Base-by-base conservation (phyloP, 2,797 vertebrate species). In the Xenopus petersii region DNA sequence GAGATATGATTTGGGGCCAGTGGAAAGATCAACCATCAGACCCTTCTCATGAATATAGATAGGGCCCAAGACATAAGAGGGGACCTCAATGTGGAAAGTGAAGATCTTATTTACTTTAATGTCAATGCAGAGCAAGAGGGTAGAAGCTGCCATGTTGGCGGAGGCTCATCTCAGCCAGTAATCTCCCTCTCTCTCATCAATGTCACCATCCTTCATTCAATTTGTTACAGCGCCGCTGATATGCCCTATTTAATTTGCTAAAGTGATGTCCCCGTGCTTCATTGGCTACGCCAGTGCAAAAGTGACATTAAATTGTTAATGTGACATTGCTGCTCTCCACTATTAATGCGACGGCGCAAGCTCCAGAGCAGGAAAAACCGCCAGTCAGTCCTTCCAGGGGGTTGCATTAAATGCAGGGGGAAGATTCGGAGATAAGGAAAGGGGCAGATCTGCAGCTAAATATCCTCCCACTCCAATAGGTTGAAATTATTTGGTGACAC, bases 251-350 rank as follows among this genome's bases (percentile, higher is more conserved):
- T 77, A 67, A 77, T 77, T 77, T 77, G 69, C 64, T 77, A 71
- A 77, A 77, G 75, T 77, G 75, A 77, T 77, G 75, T 71, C 67
- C 58, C 69, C 46, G 55, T 30, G 64, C 75, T 67, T 54, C 69
- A 67, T 67, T 77, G 75, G 47, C 26, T 61, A 71, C 75, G 55
- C 74, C n/a, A 24, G 74, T 71, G 74, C 74, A 71, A 76, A 71
- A 76, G 68, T 71, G 68, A 76, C 74, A 71, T 76, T 36, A 66
- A 71, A 76, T 71, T 76, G 74, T 71, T 76, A 76, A 76, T 76
- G 74, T 76, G 74, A 76, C 74, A 76, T 75, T 75, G 74, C 67
- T 69, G 59, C 26, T 63, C 67, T 58, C 51, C 15, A 70, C 60
- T 66, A 71, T 71, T 76, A 76, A 71, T 61, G 54, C 11, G 55